These are phyloP conservation scores for Choristoneura rosaceana DNA, from an alignment of 2,888 invertebrate species.

Conservation along the genomic window DNA sequence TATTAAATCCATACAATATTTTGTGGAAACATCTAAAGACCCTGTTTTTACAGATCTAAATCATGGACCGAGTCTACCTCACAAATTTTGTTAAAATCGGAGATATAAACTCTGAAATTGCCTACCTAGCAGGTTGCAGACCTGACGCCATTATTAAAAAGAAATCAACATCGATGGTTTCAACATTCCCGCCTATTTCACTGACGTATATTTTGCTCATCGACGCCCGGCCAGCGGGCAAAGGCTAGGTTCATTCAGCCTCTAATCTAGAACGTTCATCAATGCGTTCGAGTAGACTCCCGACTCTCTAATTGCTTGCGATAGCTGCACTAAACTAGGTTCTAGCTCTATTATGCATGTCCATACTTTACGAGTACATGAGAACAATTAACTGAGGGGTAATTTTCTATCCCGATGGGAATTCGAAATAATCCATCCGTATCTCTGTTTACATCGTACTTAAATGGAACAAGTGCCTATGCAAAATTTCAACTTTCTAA, in stretches of 20 bases:
- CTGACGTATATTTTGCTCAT: constrained; percentile 41
- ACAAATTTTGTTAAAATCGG: too few relatives aligned
- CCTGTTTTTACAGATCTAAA: too few relatives aligned
- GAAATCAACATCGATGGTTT: background rate
- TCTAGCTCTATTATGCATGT: background rate
- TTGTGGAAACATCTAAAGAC: too few relatives aligned
- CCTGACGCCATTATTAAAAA: background rate
- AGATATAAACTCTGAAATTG: too few relatives aligned
- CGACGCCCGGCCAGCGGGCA: constrained; percentile 32
- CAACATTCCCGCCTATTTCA: constrained; percentile 26
- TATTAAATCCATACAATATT: too few relatives aligned
- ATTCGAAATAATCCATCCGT: too few relatives aligned
- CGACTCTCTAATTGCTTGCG: constrained; percentile 48
- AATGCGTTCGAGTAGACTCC: constrained; percentile 44
- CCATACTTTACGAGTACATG: background rate
- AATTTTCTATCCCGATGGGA: too few relatives aligned
- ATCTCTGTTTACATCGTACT: too few relatives aligned
- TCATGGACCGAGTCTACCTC: too few relatives aligned
- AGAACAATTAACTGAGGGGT: too few relatives aligned
- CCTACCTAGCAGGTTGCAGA: background rate
- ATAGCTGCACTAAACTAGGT: constrained; percentile 39
- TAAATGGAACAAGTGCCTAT: too few relatives aligned
- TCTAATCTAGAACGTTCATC: constrained; percentile 44
- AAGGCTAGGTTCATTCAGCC: constrained; percentile 43
- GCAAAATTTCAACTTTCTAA: too few relatives aligned